Percentiles rank a stretch among this genome's conserved stretches.
Conservation (phyloP, 2,888 invertebrate genomes). For the Metopia argyrocephala region DNA sequence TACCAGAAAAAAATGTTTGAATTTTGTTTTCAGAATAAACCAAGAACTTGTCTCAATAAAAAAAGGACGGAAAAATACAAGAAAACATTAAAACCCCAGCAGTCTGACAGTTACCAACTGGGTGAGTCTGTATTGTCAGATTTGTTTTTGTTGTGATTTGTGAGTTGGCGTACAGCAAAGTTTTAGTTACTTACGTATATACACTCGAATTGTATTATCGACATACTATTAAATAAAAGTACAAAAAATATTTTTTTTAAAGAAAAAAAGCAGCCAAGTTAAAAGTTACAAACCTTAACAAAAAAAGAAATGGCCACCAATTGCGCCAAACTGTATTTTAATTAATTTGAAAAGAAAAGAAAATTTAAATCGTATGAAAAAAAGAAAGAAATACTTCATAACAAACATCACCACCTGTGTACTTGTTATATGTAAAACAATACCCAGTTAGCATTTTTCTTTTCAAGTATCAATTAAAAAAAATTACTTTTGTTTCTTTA, state of each 20-base stretch:
- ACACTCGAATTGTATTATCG: conserved; percentile 17
- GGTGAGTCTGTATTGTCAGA: conserved; percentile 22
- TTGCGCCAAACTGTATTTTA: conserved; percentile 62
- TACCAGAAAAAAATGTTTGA: not conserved
- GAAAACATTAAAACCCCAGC: conserved; percentile 43
- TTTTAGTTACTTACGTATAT: not conserved
- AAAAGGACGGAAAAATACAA: not conserved
- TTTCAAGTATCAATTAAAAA: too few relatives aligned
- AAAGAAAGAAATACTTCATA: not conserved
- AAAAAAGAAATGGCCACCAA: conserved; percentile 58
- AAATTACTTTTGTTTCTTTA: too few relatives aligned
- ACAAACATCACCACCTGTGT: conserved; percentile 56
- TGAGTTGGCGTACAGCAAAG: conserved; percentile 52
- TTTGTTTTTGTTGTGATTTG: not conserved
- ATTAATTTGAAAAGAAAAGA: conserved; percentile 59
- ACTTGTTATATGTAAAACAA: conserved; percentile 29
- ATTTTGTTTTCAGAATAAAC: conserved; percentile 33
- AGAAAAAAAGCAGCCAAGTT: not conserved
- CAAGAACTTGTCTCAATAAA: conserved; percentile 12
- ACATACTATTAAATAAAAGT: conserved; percentile 12
- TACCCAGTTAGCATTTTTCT: too few relatives aligned
- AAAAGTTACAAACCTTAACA: not conserved
- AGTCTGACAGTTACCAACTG: conserved; percentile 59
- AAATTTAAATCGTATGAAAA: conserved; percentile 3
- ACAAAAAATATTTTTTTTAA: too few relatives aligned